Percentiles rank a stretch among this genome's conserved stretches.
phyloP scores from a whole-genome alignment of 2,113 vertebrate genomes.

The Sula dactylatra region DNA sequence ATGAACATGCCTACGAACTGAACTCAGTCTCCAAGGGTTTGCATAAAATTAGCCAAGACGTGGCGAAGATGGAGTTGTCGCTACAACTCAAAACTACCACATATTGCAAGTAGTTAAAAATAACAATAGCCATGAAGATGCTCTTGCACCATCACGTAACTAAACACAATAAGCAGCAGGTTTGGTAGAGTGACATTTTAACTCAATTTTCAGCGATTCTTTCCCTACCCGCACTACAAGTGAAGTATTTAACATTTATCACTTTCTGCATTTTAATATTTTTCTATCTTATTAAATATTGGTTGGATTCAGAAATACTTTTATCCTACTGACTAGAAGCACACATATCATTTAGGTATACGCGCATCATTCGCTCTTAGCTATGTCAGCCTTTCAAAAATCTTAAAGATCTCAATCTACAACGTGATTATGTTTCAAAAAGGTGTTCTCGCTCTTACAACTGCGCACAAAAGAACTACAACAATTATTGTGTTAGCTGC shows the following conservation, averaged over 20 bases:
- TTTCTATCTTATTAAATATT: background rate
- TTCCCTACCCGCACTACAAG: background rate
- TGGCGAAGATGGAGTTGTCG: background rate
- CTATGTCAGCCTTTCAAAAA: background rate
- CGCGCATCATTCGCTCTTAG: background rate
- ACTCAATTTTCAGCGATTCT: background rate
- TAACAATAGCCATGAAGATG: background rate
- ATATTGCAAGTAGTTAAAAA: background rate
- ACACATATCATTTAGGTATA: background rate
- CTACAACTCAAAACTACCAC: background rate
- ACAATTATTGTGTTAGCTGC: background rate
- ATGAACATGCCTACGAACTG: background rate
- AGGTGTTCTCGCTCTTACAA: background rate
- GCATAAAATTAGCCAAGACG: background rate
- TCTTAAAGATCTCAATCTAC: background rate
- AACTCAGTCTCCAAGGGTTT: background rate
- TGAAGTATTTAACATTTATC: background rate
- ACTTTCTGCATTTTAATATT: background rate
- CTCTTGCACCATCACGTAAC: accelerated
- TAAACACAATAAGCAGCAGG: background rate
- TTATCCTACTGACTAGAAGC: background rate
- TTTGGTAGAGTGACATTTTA: background rate
- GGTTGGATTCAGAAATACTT: background rate
- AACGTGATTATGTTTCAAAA: accelerated
- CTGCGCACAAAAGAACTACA: background rate